These are phyloP conservation scores for Himalopsyche anomala DNA, from an alignment of 2,888 invertebrate genomes.

Conservation along the genomic window DNA sequence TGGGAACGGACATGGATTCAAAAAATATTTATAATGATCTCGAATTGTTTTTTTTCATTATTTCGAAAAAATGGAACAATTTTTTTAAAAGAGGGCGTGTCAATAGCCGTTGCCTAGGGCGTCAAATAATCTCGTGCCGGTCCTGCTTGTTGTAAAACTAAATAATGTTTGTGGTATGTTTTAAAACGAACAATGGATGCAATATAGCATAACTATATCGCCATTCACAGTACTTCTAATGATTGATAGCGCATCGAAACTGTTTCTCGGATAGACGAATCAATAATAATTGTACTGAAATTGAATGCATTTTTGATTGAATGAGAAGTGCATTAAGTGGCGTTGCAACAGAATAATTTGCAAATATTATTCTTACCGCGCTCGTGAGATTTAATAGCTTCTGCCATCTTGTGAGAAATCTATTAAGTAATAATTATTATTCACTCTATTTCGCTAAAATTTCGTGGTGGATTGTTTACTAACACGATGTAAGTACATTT, in stretches of 20 bases:
- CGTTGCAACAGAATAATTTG: conserved; percentile 46
- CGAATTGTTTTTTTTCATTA: too few species aligned
- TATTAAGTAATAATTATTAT: conserved; percentile 26
- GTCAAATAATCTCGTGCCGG: too few species aligned
- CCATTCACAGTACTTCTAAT: conserved; percentile 44
- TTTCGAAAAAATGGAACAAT: too few species aligned
- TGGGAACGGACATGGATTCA: too few species aligned
- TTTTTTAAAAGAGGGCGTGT: too few species aligned
- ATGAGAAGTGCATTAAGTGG: conserved; percentile 46
- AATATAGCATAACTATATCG: not conserved
- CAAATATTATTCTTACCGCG: not conserved
- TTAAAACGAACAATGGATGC: too few species aligned
- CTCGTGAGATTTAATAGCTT: not conserved
- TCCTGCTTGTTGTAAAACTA: too few species aligned
- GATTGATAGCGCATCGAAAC: conserved; percentile 54
- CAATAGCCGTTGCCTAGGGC: too few species aligned
- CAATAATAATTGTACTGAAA: conserved; percentile 14
- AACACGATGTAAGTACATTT: too few species aligned
- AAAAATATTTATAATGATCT: too few species aligned
- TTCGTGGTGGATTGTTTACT: not conserved
- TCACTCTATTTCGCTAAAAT: not conserved
- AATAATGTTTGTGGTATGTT: too few species aligned
- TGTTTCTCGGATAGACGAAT: conserved; percentile 48
- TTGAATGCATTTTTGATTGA: conserved; percentile 50
- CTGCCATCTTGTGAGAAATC: conserved; percentile 13